A percentile compares a stretch with the other conserved stretches of the same genome.
phyloP scores from a whole-genome alignment of 2,797 vertebrate genomes.

The Muscicapa comitata region DNA sequence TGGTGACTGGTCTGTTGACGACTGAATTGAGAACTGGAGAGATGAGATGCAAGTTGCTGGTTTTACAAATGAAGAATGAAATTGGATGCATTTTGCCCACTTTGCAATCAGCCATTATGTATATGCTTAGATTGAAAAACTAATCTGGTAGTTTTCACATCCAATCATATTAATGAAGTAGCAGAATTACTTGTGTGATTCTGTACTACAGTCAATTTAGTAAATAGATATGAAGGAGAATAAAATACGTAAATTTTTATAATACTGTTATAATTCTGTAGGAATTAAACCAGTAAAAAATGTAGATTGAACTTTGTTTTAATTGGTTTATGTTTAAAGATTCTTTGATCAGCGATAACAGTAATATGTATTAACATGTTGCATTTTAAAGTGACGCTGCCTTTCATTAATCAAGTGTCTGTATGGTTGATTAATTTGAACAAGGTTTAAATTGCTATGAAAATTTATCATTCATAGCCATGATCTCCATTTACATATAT shows the following conservation, averaged over 20 bases:
- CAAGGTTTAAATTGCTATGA: conserved; percentile 88
- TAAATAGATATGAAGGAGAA: conserved; percentile 73
- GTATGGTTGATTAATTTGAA: conserved; percentile 87
- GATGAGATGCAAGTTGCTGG: conserved; percentile 35
- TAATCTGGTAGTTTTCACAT: conserved; percentile 69
- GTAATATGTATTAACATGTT: conserved; percentile 86
- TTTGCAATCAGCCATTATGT: conserved; percentile 53
- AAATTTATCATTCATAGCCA: conserved; percentile 88
- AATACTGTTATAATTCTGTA: conserved; percentile 68
- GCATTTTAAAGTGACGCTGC: conserved; percentile 85
- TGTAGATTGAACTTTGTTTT: conserved; percentile 79
- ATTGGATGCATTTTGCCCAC: conserved; percentile 53
- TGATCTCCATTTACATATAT: conserved; percentile 88
- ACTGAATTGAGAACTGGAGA: neutral
- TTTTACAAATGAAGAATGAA: conserved; percentile 49
- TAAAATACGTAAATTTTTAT: conserved; percentile 55
- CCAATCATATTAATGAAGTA: conserved; percentile 64
- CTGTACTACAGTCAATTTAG: conserved; percentile 67
- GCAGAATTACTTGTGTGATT: conserved; percentile 66
- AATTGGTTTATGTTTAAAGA: conserved; percentile 84
- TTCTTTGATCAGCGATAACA: conserved; percentile 83
- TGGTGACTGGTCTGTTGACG: neutral
- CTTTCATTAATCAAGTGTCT: conserved; percentile 88
- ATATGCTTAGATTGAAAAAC: conserved; percentile 50
- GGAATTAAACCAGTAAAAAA: conserved; percentile 75